Evolutionary conservation across 2,888 invertebrate genomes (phyloP).

Genomic region (Gastrophysa polygoni): DNA sequence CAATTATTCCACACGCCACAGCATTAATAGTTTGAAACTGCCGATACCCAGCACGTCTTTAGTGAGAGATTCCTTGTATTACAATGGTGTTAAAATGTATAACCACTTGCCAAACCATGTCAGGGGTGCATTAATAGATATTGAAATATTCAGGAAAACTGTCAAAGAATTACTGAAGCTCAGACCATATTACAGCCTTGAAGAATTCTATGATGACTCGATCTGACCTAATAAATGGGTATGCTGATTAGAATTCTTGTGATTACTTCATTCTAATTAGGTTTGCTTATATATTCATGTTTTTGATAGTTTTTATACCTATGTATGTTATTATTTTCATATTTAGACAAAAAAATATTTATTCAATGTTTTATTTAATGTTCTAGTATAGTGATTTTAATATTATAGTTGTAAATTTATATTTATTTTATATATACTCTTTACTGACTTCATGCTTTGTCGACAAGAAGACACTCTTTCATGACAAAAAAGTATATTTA

Average conservation of each 20-base stretch:
- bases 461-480: neutral
- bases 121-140: neutral
- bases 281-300: too few relatives aligned
- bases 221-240: too few relatives aligned
- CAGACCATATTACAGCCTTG: neutral
- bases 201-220: too few relatives aligned
- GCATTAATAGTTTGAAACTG: neutral
- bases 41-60: neutral
- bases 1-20: neutral
- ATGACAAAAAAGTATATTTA: conserved; percentile 2
- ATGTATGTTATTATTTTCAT: too few relatives aligned
- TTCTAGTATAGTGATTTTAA: too few relatives aligned
- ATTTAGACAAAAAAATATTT: too few relatives aligned
- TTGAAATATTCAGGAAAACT: neutral
- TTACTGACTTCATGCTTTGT: neutral
- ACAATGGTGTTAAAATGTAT: neutral
- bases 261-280: too few relatives aligned
- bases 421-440: neutral
- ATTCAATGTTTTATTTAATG: too few relatives aligned
- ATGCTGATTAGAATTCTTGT: too few relatives aligned
- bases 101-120: neutral
- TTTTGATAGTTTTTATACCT: too few relatives aligned
- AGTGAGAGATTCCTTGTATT: neutral
- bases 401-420: too few relatives aligned
- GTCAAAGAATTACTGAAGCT: neutral